phyloP scores from a whole-genome alignment of 1,140 invertebrate species.

The Teleopsis dalmanni region DNA sequence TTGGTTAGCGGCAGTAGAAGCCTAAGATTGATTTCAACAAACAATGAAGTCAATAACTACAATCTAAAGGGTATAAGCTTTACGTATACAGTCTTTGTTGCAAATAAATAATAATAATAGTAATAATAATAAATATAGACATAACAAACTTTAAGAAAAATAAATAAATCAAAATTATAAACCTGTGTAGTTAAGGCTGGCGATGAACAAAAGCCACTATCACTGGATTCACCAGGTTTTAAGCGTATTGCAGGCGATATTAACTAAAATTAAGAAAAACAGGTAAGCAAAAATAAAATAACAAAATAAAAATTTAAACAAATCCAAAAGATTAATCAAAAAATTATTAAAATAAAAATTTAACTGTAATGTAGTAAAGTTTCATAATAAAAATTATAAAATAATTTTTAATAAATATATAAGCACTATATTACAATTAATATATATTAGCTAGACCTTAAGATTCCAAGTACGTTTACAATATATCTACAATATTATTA shows the following conservation, averaged over 20 bases:
- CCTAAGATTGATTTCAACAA: conserved; percentile 18
- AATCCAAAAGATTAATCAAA: conserved; percentile 24
- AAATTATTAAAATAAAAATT: conserved; percentile 15
- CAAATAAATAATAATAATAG: neutral
- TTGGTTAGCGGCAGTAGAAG: conserved; percentile 36
- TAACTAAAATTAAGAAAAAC: conserved; percentile 46
- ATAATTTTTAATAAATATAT: too few relatives aligned
- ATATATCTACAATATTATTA: too few relatives aligned
- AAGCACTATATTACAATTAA: too few relatives aligned
- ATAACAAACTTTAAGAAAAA: conserved; percentile 8
- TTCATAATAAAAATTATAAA: neutral
- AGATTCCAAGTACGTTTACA: too few relatives aligned
- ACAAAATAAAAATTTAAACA: conserved; percentile 30
- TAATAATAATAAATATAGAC: neutral
- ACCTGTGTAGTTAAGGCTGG: conserved; percentile 46
- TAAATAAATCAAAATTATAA: conserved; percentile 39
- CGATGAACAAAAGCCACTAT: conserved; percentile 46
- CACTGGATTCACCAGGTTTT: conserved; percentile 46
- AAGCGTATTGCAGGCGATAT: conserved; percentile 45
- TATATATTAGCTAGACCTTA: too few relatives aligned
- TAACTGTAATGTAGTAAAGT: conserved; percentile 1
- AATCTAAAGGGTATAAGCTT: neutral
- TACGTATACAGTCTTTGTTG: neutral
- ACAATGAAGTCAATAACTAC: neutral
- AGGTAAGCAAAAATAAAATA: conserved; percentile 32